These are phyloP conservation scores for Pecten maximus DNA, from an alignment of 2,888 invertebrate genomes.

Conservation along the genomic window DNA sequence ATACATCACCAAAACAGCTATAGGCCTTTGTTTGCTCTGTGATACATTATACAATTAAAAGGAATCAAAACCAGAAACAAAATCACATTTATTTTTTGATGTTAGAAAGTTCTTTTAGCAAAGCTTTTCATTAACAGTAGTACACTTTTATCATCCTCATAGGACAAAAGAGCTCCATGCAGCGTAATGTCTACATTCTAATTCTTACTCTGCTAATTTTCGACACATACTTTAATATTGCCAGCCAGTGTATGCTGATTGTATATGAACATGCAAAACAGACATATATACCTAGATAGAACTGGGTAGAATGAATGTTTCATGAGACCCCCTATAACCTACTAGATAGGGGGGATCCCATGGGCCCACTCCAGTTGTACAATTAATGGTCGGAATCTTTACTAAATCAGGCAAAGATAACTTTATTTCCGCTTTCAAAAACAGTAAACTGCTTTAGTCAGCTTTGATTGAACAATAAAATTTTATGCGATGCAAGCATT, in stretches of 20 bases:
- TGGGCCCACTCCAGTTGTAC: not conserved
- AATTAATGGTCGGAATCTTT: not conserved
- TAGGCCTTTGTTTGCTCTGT: too few relatives aligned
- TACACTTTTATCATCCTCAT: not conserved
- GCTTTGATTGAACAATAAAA: constrained; percentile 35
- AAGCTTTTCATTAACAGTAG: not conserved
- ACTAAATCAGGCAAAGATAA: not conserved
- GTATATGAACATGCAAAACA: not conserved
- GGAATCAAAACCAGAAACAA: not conserved
- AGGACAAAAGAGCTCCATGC: not conserved
- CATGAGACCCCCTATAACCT: constrained; percentile 17
- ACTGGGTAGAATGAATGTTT: not conserved
- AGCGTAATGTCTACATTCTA: not conserved
- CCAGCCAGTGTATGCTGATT: not conserved
- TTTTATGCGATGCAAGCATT: not conserved
- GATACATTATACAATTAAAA: not conserved
- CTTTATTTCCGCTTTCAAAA: not conserved
- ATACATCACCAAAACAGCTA: too few relatives aligned
- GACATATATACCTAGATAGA: constrained; percentile 9
- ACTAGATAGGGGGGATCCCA: not conserved
- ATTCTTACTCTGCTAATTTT: not conserved
- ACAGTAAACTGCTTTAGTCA: not conserved
- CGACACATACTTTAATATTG: not conserved
- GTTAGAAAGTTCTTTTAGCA: not conserved
- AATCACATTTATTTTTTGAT: not conserved